Conservation (phyloP, 2,888 invertebrate species). For the Callyntrura sp. region DNA sequence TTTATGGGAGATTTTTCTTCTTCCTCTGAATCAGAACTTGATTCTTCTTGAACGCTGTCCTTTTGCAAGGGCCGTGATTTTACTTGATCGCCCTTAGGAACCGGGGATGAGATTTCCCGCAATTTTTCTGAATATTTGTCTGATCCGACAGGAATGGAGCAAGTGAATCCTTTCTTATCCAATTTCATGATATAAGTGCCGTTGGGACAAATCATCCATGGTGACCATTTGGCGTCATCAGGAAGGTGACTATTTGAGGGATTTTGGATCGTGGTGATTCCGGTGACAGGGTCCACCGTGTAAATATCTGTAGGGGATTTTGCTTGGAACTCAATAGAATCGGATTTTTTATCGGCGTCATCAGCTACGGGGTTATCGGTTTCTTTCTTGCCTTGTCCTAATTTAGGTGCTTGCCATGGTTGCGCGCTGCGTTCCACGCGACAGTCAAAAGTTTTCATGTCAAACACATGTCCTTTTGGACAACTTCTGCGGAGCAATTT, state of each 20-base stretch:
- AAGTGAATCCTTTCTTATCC: neutral
- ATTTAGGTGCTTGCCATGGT: slow-evolving; percentile 67
- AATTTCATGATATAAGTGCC: slow-evolving; percentile 40
- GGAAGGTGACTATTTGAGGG: neutral
- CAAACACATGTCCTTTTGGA: slow-evolving; percentile 66
- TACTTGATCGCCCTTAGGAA: no score
- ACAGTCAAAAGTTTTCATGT: slow-evolving; percentile 63
- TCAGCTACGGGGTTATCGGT: slow-evolving; percentile 6
- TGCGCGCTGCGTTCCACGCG: slow-evolving; percentile 9
- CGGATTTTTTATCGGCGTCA: neutral
- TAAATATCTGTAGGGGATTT: neutral
- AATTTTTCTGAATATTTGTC: no score
- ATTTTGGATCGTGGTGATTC: neutral
- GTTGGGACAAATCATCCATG: slow-evolving; percentile 65
- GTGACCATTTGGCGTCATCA: slow-evolving; percentile 44
- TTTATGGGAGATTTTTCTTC: no score
- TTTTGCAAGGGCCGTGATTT: no score
- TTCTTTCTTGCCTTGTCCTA: neutral
- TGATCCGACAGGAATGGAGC: neutral
- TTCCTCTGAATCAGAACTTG: no score
- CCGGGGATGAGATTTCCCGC: no score
- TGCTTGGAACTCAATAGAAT: slow-evolving; percentile 1
- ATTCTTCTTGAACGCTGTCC: no score
- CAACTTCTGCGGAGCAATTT: slow-evolving; percentile 54
- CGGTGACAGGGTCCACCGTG: neutral